phyloP scores from a whole-genome alignment of 2,113 vertebrate species.

The Malurus cyaneus region DNA sequence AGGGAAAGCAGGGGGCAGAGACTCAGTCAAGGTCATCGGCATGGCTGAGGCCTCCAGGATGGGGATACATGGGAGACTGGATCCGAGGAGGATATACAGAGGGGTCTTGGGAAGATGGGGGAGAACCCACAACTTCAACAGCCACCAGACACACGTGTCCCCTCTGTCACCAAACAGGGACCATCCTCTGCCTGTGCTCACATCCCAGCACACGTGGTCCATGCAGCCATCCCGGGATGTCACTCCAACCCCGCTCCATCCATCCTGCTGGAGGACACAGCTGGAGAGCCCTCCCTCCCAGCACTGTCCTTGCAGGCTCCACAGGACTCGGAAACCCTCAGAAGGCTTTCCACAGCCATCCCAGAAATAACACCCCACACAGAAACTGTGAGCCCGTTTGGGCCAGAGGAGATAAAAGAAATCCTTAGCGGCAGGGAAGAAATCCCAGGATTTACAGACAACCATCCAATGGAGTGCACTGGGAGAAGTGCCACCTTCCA shows the following conservation, averaged over 20 bases:
- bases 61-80: background rate
- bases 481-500: background rate
- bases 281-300: no score
- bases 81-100: background rate
- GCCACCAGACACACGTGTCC: accelerated
- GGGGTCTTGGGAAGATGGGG: background rate
- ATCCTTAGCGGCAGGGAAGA: accelerated
- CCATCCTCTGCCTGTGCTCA: accelerated
- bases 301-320: background rate
- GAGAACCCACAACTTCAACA: background rate
- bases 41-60: background rate
- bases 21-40: accelerated
- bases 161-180: background rate
- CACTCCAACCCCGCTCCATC: background rate
- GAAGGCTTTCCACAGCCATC: background rate
- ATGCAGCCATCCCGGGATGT: accelerated
- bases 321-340: background rate
- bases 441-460: background rate
- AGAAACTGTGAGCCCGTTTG: accelerated
- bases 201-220: accelerated
- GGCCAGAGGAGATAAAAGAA: background rate
- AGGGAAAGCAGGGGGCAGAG: background rate
- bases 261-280: accelerated
- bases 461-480: accelerated
- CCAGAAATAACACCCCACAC: accelerated